Evolutionary conservation across 2,797 vertebrate genomes (phyloP).

Genomic region (Oreochromis mossambicus): DNA sequence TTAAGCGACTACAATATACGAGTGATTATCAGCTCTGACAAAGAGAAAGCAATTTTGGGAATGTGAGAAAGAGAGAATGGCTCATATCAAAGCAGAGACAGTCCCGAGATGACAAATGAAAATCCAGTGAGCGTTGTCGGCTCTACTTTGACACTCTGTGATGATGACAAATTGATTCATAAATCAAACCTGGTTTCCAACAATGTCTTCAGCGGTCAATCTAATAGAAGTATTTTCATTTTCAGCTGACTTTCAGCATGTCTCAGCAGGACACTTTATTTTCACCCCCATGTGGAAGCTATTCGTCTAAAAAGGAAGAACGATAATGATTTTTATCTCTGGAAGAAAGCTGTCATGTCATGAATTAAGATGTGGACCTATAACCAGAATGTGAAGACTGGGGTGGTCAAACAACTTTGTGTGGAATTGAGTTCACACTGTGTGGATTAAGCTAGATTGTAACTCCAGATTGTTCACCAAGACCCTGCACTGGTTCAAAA

Average conservation of each 20-base stretch:
- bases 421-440: neutral
- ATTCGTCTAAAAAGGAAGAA: neutral
- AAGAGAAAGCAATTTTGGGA: constrained; percentile 27
- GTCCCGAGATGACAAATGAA: constrained; percentile 33
- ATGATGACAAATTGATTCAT: constrained; percentile 54
- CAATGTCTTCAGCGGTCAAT: constrained; percentile 18
- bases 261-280: neutral
- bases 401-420: neutral
- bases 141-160: constrained; percentile 29
- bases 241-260: neutral
- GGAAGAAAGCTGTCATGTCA: neutral
- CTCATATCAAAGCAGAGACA: constrained; percentile 13
- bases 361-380: neutral
- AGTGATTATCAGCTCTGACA: constrained; percentile 43
- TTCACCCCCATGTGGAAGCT: constrained; percentile 2
- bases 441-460: neutral
- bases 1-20: constrained; percentile 13
- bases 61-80: constrained; percentile 14
- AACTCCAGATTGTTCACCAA: neutral
- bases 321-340: neutral
- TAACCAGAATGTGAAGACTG: neutral
- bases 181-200: constrained; percentile 38
- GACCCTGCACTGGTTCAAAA: neutral
- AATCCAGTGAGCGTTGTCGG: constrained; percentile 6
- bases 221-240: constrained; percentile 24